Conservation (phyloP, 2,888 invertebrate genomes). For the Masnerella sp. region DNA sequence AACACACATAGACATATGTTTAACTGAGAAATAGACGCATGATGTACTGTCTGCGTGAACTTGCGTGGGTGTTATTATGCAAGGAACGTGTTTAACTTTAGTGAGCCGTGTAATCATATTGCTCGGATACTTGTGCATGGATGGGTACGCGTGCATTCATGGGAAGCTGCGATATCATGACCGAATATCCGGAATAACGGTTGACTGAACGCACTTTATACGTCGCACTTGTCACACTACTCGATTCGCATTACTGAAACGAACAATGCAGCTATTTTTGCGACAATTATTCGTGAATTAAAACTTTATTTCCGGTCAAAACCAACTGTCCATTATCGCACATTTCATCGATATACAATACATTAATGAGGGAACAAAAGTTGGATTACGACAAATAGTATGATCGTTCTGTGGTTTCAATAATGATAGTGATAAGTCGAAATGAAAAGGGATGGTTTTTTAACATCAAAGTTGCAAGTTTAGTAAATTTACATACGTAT, state of each 20-base stretch:
- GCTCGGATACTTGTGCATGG: conserved; percentile 63
- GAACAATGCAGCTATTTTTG: conserved; percentile 16
- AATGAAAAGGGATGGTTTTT: no score
- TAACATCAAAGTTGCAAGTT: no score
- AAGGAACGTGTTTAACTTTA: conserved; percentile 66
- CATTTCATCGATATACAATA: no score
- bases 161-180: conserved; percentile 51
- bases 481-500: no score
- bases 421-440: no score
- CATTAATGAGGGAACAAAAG: no score
- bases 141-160: conserved; percentile 52
- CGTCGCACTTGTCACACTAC: conserved; percentile 26
- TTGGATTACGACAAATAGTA: no score
- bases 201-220: conserved; percentile 43
- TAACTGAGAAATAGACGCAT: no score
- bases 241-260: conserved; percentile 23
- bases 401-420: no score
- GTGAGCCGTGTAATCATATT: conserved; percentile 66
- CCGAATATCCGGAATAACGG: conserved; percentile 52
- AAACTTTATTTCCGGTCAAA: no score
- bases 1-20: no score
- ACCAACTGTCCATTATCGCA: background rate
- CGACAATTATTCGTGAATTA: conserved; percentile 5
- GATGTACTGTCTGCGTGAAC: conserved; percentile 48
- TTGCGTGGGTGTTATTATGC: conserved; percentile 63